Evolutionary conservation across 2,888 invertebrate genomes (phyloP).

Genomic region (Cheilosia vernalis): DNA sequence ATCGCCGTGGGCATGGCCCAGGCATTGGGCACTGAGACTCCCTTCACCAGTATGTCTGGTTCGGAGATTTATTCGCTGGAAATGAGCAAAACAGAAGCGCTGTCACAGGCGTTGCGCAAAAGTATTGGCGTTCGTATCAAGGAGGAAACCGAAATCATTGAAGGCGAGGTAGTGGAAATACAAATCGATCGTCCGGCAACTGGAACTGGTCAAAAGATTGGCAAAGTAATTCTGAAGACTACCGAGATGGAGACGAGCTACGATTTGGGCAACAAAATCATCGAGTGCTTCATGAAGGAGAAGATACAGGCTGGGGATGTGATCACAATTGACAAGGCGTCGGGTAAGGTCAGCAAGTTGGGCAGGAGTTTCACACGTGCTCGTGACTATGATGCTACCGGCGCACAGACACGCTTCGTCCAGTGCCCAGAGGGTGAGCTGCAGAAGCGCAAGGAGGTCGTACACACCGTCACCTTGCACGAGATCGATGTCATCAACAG

Average conservation of each 20-base stretch:
- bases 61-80: conserved; percentile 99
- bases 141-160: conserved; percentile 99
- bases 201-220: conserved; percentile 90
- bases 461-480: conserved; percentile 99
- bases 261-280: conserved; percentile 99
- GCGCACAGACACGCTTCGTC: conserved; percentile 93
- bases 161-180: conserved; percentile 99
- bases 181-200: conserved; percentile 97
- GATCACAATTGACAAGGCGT: conserved; percentile 99
- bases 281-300: conserved; percentile 97
- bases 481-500: conserved; percentile 99
- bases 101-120: conserved; percentile 97
- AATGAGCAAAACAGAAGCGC: conserved; percentile 99
- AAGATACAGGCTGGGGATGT: conserved; percentile 98
- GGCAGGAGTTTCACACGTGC: conserved; percentile 98
- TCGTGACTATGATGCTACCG: conserved; percentile 98
- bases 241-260: conserved; percentile 99
- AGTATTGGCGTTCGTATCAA: conserved; percentile 98
- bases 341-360: conserved; percentile 95
- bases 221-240: conserved; percentile 98
- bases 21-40: conserved; percentile 96
- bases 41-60: conserved; percentile 99
- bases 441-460: conserved; percentile 98
- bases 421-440: conserved; percentile 99
- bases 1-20: conserved; percentile 98